Evolutionary conservation across 2,797 vertebrate genomes (phyloP).

Genomic region (Siniperca obscura): DNA sequence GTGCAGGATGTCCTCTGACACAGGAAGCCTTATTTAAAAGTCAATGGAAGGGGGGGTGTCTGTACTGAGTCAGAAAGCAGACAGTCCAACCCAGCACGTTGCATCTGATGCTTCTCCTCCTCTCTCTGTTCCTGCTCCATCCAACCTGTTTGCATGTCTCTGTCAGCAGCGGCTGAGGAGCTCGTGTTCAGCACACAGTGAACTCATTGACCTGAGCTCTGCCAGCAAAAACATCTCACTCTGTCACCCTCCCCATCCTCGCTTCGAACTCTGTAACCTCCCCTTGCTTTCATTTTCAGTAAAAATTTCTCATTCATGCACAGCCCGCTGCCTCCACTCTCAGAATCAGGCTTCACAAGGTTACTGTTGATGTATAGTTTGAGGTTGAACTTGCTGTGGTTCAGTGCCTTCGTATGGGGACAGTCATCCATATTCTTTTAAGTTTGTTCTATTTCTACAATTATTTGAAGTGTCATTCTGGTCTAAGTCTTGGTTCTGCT

Average conservation of each 20-base stretch:
- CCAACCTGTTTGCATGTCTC: slow-evolving; percentile 75
- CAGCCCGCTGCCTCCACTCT: slow-evolving; percentile 33
- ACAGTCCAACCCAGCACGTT: slow-evolving; percentile 38
- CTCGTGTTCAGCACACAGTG: slow-evolving; percentile 73
- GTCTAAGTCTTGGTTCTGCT: background rate
- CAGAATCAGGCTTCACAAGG: slow-evolving; percentile 24
- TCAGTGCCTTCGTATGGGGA: slow-evolving; percentile 3
- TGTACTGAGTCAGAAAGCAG: slow-evolving; percentile 58
- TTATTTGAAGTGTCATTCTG: slow-evolving; percentile 10
- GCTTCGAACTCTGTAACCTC: slow-evolving; percentile 77
- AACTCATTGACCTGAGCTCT: slow-evolving; percentile 82
- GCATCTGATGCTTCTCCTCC: slow-evolving; percentile 59
- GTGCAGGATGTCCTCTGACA: slow-evolving; percentile 72
- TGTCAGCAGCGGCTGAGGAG: slow-evolving; percentile 71
- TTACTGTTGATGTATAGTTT: slow-evolving; percentile 40
- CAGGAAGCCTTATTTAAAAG: slow-evolving; percentile 71
- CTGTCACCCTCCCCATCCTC: slow-evolving; percentile 64
- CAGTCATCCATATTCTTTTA: background rate
- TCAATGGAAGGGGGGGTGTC: slow-evolving; percentile 36
- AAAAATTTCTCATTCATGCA: slow-evolving; percentile 51
- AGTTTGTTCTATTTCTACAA: background rate
- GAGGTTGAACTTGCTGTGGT: slow-evolving; percentile 25
- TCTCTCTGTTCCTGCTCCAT: slow-evolving; percentile 50
- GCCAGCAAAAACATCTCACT: slow-evolving; percentile 75
- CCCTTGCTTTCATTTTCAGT: slow-evolving; percentile 46